Evolutionary conservation across 2,797 vertebrate species (phyloP).

Genomic region (Novumbra hubbsi): DNA sequence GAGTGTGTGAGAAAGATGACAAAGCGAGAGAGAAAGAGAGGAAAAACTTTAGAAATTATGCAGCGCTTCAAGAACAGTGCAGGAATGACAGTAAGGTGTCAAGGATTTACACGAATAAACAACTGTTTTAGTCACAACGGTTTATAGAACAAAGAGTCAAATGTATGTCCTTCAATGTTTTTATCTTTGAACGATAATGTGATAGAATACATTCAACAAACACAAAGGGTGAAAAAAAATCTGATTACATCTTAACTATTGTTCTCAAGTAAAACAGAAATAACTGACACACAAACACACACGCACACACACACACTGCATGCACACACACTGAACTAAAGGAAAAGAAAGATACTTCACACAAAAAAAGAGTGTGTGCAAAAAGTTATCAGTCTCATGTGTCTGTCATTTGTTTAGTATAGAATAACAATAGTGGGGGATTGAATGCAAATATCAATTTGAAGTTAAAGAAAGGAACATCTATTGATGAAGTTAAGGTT

Average conservation of each 20-base stretch:
- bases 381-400: too few relatives aligned
- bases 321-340: neutral
- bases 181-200: neutral
- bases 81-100: neutral
- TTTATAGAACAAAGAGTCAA: neutral
- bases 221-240: neutral
- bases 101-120: neutral
- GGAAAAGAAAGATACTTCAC: too few relatives aligned
- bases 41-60: neutral
- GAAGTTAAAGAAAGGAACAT: too few relatives aligned
- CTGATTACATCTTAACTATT: neutral
- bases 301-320: neutral
- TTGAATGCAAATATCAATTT: too few relatives aligned
- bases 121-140: neutral
- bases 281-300: neutral
- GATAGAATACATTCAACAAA: neutral
- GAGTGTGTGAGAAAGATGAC: too few relatives aligned
- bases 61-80: too few relatives aligned
- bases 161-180: neutral
- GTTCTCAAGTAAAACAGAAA: neutral
- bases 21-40: neutral
- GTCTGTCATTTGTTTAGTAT: too few relatives aligned
- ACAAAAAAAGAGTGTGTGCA: too few relatives aligned
- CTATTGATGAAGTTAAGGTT: too few relatives aligned
- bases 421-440: too few relatives aligned